Base-by-base conservation (phyloP, 2,888 invertebrate genomes). In the Eudiplozoon nipponicum region DNA sequence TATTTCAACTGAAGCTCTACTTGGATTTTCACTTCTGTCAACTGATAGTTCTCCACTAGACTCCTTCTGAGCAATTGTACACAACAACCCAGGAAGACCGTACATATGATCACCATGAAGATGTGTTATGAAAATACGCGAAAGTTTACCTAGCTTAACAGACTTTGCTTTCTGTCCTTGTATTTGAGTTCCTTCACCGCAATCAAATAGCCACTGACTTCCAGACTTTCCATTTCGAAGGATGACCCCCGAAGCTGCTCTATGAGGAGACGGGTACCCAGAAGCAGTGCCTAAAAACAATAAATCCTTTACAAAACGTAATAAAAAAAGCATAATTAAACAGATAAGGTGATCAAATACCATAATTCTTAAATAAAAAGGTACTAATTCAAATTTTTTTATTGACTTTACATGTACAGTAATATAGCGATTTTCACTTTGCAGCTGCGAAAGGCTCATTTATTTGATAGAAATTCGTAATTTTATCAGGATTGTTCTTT, bases 81-180 rank as follows among this genome's bases (percentile, higher is more conserved):
- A 59, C 44, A 61, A 42, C 4, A 61, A 46, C 7, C 61, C 61
- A 3, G 60, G 59, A 22, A 61, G 47, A 3, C 61, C 61, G 52
- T 57, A 61, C 42, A 58, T 38, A 51, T 61, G 61, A 47, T 61
- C 61, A 17, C 61, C 61, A 51, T 61, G 61, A 11, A 61, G 51
- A 52, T 61, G 61, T 17, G 61, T 55, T 22, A 61, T 57, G 47
- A 61, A 61, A 28, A 61, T 54, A 46, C 55, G 56, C 36, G 48
- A 51, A 22, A 61, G 52, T 44, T 51, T 54, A 19, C 56, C 53
- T n/a, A 53, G 47, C 41, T 51, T 52, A 2, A 52, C 23, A 3
- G 45, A 40, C 5, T 38, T 36, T 43, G 54, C 55, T 39, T 51
- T 56, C 52, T 57, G 56, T 22, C 59, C 41, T 47, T 61, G 61